Evolutionary conservation across 1,140 invertebrate species (phyloP), one percentile per base, ranked within the genome.

Genomic region (Helicoverpa armigera): DNA sequence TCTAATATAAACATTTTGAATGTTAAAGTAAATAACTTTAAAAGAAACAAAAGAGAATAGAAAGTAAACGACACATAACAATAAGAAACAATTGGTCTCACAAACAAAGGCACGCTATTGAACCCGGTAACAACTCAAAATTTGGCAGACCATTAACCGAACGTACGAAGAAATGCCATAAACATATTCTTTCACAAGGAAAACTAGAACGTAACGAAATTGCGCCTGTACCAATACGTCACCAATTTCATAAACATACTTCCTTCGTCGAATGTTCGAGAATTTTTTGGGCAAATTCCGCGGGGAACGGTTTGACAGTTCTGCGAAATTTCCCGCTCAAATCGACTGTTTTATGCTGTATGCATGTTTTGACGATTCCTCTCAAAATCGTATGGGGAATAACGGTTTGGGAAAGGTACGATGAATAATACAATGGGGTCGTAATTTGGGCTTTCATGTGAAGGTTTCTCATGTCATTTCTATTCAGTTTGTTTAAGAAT

Each of bases 211-310:
- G 9, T 16, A 65, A 35, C 13, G 29, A 35, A 67, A 67, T 50
- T 18, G 12, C 43, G 43, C 18, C 43, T 18, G 43, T 35, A 50
- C 31, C 23, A 72, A 72, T 72, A 31, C 69, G 69, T 72, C 69
- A 54, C 48, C 69, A 53, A 54, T 54, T 72, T 72, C 69, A 72
- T 72, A 72, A 72, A 72, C 50, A 72, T 72, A 12, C 51, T 72
- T 54, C 69, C 31, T 50, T 3, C 43, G 12, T 2, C 65, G 65
- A 54, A 54, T 54, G 16, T 72, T 53, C 50, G 31, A 13, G 69
- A 54, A 53, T 51, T 50, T 72, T 72, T 29, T 72, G 69, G 69
- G 16, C 53, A 2, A 31, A 11, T 13, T 31, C 50, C 69, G 4
- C 12, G 2, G 69, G 69, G 69, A 72, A 23, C 18, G 18, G 18